Percentiles rank a stretch among this genome's conserved stretches.
Conservation (phyloP, 2,797 vertebrate genomes). For the Enteromius unitaeniatus region DNA sequence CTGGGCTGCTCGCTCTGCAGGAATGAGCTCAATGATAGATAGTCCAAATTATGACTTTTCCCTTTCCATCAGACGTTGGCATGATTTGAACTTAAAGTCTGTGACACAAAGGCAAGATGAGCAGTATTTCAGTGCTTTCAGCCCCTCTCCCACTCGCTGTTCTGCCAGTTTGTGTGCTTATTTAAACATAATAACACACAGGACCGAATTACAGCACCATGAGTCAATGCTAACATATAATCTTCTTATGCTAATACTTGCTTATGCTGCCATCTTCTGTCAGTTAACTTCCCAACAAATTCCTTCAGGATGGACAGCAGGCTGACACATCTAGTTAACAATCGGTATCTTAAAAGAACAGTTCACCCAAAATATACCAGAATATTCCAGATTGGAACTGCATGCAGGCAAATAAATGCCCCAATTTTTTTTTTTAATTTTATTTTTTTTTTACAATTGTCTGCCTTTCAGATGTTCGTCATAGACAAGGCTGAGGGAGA, state of each 20-base stretch:
- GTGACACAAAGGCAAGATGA: neutral
- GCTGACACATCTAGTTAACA: neutral
- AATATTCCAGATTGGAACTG: too few species aligned
- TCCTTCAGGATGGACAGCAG: neutral
- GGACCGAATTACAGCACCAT: neutral
- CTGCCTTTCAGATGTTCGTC: conserved; percentile 88
- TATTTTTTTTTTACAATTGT: neutral
- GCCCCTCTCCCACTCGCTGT: neutral
- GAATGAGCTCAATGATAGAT: neutral
- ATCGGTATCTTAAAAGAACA: neutral
- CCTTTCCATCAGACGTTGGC: neutral
- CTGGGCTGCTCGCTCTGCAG: neutral
- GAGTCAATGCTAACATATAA: neutral
- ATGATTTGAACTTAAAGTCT: neutral
- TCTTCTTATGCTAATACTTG: neutral
- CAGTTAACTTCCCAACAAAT: neutral
- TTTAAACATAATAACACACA: conserved; percentile 16
- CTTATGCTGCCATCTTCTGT: conserved; percentile 70
- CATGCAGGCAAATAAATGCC: neutral
- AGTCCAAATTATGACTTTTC: neutral
- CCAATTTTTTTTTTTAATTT: neutral
- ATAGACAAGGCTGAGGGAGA: conserved; percentile 89
- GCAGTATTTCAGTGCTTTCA: neutral
- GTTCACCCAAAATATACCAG: neutral
- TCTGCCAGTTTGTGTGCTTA: conserved; percentile 33